A percentile compares a stretch with the other conserved stretches of the same genome.
phyloP scores from a whole-genome alignment of 2,113 vertebrate genomes.

The Orycteropus afer region DNA sequence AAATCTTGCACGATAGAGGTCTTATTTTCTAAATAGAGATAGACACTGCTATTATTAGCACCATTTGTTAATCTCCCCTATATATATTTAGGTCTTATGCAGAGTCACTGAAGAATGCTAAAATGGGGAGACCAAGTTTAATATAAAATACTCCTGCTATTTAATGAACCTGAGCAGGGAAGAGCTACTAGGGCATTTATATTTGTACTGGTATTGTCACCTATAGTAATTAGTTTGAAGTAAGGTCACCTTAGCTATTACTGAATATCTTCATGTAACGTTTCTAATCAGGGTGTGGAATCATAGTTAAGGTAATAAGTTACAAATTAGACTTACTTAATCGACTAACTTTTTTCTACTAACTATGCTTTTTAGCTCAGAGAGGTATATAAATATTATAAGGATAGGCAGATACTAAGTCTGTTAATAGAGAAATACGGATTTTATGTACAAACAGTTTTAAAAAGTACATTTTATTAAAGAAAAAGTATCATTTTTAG shows the following conservation, averaged over 20 bases:
- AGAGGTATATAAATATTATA: background rate
- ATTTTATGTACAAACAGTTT: background rate
- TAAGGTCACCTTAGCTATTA: conserved; percentile 20
- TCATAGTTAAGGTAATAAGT: conserved; percentile 32
- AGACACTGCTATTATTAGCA: background rate
- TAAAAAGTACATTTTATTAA: background rate
- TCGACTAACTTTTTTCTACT: background rate
- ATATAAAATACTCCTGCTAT: background rate
- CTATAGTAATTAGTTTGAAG: conserved; percentile 19
- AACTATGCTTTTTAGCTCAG: conserved; percentile 6
- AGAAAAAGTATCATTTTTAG: background rate
- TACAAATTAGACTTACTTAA: conserved; percentile 23
- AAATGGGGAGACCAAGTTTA: background rate
- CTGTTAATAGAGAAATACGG: background rate
- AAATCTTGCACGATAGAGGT: background rate
- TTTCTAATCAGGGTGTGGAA: conserved; percentile 15
- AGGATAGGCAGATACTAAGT: background rate
- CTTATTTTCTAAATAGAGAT: background rate
- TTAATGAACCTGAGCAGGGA: background rate
- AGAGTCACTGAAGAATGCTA: background rate
- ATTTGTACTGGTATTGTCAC: background rate
- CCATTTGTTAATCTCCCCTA: background rate
- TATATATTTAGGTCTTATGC: background rate
- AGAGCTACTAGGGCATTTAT: conserved; percentile 25
- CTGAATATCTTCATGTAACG: background rate